These are phyloP conservation scores for Sesia bembeciformis DNA, from an alignment of 2,888 invertebrate genomes.

Conservation along the genomic window DNA sequence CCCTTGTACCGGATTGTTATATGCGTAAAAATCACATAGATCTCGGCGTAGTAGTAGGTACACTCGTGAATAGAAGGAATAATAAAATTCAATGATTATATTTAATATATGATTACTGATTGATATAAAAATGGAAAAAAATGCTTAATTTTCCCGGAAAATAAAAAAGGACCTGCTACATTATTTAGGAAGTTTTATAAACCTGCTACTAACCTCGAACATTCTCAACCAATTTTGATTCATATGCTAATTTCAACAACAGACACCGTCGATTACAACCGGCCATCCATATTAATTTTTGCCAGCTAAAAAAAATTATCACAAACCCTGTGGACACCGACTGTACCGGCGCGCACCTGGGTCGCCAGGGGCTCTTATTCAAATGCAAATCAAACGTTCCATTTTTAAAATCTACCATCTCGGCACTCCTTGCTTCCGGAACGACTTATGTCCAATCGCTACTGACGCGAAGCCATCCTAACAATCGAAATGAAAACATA, in stretches of 20 bases:
- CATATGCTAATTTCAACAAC: conserved; percentile 37
- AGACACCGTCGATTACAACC: conserved; percentile 42
- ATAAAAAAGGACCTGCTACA: no score
- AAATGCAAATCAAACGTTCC: conserved; percentile 76
- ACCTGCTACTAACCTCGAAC: no score
- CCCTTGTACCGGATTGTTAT: conserved; percentile 34
- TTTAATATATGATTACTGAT: no score
- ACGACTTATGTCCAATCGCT: conserved; percentile 66
- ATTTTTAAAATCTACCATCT: conserved; percentile 75
- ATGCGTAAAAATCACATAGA: conserved; percentile 39
- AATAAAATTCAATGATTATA: no score
- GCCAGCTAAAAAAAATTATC: conserved; percentile 23
- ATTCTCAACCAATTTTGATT: conserved; percentile 15
- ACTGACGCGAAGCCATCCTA: conserved; percentile 26
- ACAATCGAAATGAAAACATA: conserved; percentile 26
- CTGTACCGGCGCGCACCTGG: conserved; percentile 67
- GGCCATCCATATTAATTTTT: conserved; percentile 53
- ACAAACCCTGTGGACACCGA: conserved; percentile 36
- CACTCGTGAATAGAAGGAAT: conserved; percentile 24
- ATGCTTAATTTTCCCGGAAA: no score
- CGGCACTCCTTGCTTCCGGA: conserved; percentile 67
- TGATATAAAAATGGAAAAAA: no score
- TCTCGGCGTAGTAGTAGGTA: conserved; percentile 43
- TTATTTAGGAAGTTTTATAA: no score
- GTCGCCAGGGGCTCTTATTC: conserved; percentile 72